Evolutionary conservation across 2,113 vertebrate species (phyloP).

Genomic region (Manacus vitellinus): DNA sequence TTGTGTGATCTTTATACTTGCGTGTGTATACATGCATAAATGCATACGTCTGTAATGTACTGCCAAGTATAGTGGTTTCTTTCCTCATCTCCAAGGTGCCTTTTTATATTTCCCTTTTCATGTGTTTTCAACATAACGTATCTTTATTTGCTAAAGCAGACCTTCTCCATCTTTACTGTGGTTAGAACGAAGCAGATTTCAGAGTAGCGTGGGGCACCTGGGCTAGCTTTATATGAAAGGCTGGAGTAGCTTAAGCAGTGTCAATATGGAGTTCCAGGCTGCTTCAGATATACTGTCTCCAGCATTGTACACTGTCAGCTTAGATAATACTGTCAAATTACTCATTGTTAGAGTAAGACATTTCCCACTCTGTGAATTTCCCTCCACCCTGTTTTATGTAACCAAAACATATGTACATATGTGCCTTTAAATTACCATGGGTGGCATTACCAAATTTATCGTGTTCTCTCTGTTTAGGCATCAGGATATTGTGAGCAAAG

Average conservation of each 20-base stretch:
- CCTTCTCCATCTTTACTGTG: background rate
- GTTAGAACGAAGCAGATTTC: background rate
- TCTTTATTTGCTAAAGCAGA: background rate
- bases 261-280: background rate
- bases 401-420: background rate
- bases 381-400: background rate
- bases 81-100: background rate
- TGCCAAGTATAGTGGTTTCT: background rate
- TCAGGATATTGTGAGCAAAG: background rate
- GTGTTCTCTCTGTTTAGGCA: background rate
- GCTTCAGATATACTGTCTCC: background rate
- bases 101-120: background rate
- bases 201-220: accelerated
- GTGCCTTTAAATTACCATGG: background rate
- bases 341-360: background rate
- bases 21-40: background rate
- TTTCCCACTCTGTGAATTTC: background rate
- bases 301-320: background rate
- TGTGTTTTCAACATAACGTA: background rate
- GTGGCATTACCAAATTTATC: background rate
- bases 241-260: background rate
- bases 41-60: background rate
- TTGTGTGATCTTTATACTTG: background rate
- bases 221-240: background rate
- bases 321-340: background rate